Conservation (phyloP, 2,113 vertebrate genomes). For the Macaca nemestrina region DNA sequence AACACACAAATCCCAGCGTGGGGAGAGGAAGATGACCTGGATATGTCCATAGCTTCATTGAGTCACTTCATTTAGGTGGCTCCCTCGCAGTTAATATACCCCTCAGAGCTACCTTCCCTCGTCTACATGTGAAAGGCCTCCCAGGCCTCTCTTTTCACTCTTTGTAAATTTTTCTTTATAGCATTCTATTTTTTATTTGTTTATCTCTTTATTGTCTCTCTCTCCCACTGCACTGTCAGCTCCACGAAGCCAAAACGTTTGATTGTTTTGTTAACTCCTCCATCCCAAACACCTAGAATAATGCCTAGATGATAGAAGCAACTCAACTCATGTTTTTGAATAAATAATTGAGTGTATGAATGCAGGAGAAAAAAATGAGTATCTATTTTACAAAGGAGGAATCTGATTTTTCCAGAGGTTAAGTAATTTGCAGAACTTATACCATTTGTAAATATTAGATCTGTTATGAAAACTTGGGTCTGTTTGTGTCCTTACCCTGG, state of each 20-base stretch:
- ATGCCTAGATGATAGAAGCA: neutral
- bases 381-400: neutral
- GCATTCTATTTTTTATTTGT: neutral
- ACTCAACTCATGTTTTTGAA: neutral
- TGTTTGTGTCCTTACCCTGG: neutral
- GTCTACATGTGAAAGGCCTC: rapidly evolving
- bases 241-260: neutral
- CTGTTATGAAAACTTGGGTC: neutral
- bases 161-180: neutral
- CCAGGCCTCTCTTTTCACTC: neutral
- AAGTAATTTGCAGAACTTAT: neutral
- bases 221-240: neutral
- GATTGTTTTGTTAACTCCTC: neutral
- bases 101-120: neutral
- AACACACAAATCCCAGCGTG: neutral
- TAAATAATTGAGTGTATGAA: neutral
- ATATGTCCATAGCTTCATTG: rapidly evolving
- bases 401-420: neutral
- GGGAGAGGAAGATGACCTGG: neutral
- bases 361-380: neutral
- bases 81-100: too few relatives aligned
- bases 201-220: neutral
- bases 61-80: rapidly evolving
- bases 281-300: neutral
- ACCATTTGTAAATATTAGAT: neutral